Evolutionary conservation across 2,888 invertebrate genomes (phyloP).

Genomic region (Cactoblastis cactorum): DNA sequence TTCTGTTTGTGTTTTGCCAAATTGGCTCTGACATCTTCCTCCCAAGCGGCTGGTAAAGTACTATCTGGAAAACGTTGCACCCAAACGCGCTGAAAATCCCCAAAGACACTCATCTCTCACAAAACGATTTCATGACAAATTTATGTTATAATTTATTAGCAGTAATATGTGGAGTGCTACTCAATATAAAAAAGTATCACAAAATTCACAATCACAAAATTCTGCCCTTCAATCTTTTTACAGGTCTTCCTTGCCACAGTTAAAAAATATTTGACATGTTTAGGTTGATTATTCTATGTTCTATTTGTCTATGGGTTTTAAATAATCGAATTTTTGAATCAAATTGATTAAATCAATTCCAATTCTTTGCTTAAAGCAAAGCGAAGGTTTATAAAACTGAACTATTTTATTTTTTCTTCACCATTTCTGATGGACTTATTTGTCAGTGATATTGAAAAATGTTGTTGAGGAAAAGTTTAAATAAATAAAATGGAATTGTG

Average conservation of each 20-base stretch:
- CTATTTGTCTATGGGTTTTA: not conserved
- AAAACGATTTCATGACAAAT: conserved; percentile 77
- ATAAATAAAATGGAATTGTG: too few relatives aligned
- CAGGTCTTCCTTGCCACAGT: not conserved
- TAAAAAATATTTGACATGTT: not conserved
- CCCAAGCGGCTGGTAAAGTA: conserved; percentile 94
- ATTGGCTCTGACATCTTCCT: conserved; percentile 94
- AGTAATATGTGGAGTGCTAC: conserved; percentile 30
- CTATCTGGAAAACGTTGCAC: conserved; percentile 94
- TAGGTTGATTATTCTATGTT: too few relatives aligned
- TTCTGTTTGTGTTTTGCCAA: conserved; percentile 93
- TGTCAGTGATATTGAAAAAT: too few relatives aligned
- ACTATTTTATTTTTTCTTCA: too few relatives aligned
- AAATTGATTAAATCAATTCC: too few relatives aligned
- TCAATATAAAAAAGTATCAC: conserved; percentile 47
- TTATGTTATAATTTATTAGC: conserved; percentile 57
- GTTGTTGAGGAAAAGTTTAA: too few relatives aligned
- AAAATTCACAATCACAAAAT: conserved; percentile 24
- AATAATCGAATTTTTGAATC: too few relatives aligned
- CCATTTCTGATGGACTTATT: too few relatives aligned
- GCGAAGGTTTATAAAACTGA: too few relatives aligned
- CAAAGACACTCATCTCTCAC: conserved; percentile 90
- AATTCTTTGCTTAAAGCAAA: too few relatives aligned
- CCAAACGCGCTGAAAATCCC: conserved; percentile 95
- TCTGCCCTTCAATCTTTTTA: conserved; percentile 43